Evolutionary conservation across 2,797 vertebrate species (phyloP).

Genomic region (Allochrocebus solatus): DNA sequence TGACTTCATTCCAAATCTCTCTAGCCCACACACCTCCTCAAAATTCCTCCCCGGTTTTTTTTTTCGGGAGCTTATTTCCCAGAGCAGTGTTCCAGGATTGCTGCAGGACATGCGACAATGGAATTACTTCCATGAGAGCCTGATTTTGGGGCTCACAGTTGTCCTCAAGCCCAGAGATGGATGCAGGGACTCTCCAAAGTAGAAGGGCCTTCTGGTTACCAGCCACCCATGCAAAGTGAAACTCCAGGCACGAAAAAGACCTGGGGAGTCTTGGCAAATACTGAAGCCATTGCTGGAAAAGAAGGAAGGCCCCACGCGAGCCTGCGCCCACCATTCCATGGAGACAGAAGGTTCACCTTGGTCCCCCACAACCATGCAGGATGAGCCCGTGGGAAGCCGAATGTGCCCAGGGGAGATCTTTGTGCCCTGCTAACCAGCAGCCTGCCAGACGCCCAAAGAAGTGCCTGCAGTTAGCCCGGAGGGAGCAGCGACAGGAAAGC

Average conservation of each 20-base stretch:
- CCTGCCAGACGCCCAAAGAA: not conserved
- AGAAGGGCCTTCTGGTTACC: not conserved
- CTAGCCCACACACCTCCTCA: not conserved
- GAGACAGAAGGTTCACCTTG: not conserved
- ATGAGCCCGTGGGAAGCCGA: not conserved
- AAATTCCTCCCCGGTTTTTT: not conserved
- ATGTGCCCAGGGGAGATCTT: not conserved
- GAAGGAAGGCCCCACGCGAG: not conserved
- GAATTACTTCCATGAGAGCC: not conserved
- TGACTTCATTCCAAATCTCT: not conserved
- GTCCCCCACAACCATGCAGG: not conserved
- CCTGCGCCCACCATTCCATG: not conserved
- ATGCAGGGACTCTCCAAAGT: not conserved
- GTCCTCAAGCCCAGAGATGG: not conserved
- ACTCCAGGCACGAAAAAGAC: not conserved
- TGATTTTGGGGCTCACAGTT: not conserved
- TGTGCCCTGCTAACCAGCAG: not conserved
- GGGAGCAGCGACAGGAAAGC: not conserved
- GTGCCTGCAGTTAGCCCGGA: too few relatives aligned
- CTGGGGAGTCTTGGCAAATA: not conserved
- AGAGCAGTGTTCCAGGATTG: not conserved
- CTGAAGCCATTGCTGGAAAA: not conserved
- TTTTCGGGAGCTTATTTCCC: not conserved
- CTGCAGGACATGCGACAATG: not conserved
- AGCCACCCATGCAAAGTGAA: conserved; percentile 36